Percentiles rank a stretch among this genome's conserved stretches.
Conservation (phyloP, 2,888 invertebrate species). For the Tiliacea citrago region DNA sequence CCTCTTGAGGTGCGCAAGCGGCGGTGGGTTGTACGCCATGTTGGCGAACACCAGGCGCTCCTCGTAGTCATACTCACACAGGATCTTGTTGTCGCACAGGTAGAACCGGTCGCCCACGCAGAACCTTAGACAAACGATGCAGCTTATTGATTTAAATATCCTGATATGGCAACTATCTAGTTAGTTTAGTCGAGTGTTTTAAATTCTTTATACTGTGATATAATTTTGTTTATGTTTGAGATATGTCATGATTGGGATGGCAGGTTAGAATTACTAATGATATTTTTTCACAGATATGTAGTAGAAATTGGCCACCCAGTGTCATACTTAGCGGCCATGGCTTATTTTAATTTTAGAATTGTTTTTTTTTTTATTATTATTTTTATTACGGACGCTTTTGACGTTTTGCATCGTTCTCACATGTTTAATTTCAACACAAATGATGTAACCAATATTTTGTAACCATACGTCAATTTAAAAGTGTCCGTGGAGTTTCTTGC, state of each 20-base stretch:
- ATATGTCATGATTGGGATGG: not conserved
- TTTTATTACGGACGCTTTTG: too few relatives aligned
- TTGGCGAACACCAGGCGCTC: conserved; percentile 98
- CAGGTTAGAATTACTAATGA: not conserved
- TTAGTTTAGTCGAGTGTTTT: conserved; percentile 40
- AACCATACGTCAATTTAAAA: too few relatives aligned
- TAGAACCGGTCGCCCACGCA: conserved; percentile 99
- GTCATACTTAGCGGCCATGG: too few relatives aligned
- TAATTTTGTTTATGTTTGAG: not conserved
- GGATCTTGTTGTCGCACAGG: conserved; percentile 98
- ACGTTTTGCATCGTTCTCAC: too few relatives aligned
- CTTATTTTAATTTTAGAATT: too few relatives aligned
- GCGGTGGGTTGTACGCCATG: conserved; percentile 97
- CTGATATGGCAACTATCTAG: conserved; percentile 60
- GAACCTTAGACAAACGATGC: conserved; percentile 92
- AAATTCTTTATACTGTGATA: conserved; percentile 15
- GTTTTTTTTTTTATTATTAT: too few relatives aligned
- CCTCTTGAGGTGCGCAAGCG: conserved; percentile 94
- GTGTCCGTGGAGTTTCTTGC: too few relatives aligned
- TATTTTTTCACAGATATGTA: not conserved
- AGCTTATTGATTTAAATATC: conserved; percentile 58
- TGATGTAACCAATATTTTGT: too few relatives aligned
- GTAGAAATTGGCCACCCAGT: not conserved
- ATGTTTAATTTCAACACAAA: too few relatives aligned
- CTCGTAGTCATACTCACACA: conserved; percentile 99